Conservation (phyloP, 2,113 vertebrate species). For the pig (Sus scrofa) region DNA sequence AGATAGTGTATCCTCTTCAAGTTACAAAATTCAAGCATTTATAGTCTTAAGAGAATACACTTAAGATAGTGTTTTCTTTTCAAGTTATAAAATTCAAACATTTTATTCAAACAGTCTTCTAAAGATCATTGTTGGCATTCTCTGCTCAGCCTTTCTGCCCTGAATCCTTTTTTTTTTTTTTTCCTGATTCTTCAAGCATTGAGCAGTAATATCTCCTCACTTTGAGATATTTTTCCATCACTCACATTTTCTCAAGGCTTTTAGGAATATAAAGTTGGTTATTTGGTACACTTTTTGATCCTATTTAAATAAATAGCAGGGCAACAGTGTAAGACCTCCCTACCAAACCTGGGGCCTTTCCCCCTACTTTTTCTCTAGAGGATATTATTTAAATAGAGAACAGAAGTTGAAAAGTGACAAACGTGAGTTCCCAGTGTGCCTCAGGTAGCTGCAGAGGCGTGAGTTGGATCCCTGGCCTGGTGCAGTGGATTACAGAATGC, state of each 20-base stretch:
- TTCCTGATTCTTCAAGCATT: constrained; percentile 5
- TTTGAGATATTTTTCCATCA: background rate
- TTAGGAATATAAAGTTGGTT: background rate
- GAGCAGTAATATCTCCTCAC: background rate
- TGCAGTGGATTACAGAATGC: too few species aligned
- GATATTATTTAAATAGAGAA: background rate
- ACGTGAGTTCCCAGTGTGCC: too few species aligned
- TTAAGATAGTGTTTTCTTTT: constrained; percentile 16
- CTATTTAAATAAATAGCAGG: background rate
- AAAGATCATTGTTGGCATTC: background rate
- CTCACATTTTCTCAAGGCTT: constrained; percentile 15
- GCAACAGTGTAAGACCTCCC: background rate
- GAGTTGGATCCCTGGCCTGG: too few species aligned
- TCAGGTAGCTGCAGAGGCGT: too few species aligned
- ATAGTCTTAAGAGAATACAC: too few species aligned
- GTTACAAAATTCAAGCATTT: constrained; percentile 2
- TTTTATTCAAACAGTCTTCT: background rate
- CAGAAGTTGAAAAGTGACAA: background rate
- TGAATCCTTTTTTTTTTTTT: background rate
- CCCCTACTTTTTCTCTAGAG: background rate
- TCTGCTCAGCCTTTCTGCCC: background rate
- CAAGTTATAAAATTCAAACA: constrained; percentile 3
- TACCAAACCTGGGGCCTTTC: background rate
- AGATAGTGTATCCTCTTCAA: constrained; percentile 34
- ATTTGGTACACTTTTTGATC: background rate